Evolutionary conservation across 30 jellyfish, hydroid and myxozoan genomes (phyloP), one percentile per base, ranked within the genome.

Genomic region (Chrysaora quinquecirrha): DNA sequence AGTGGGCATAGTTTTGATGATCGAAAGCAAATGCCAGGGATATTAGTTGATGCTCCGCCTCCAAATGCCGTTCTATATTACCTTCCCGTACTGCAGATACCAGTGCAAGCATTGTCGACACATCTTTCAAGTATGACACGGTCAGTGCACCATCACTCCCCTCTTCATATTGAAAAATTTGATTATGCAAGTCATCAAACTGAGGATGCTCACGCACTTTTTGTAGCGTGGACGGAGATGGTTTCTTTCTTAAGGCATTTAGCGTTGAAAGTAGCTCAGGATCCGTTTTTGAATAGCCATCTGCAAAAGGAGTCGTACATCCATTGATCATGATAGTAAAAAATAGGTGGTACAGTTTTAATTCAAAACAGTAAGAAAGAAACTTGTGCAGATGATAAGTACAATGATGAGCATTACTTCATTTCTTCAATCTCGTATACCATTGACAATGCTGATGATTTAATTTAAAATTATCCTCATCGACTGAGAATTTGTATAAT

Each of bases 11-110:
- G 50, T 46, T 73, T 46, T 73, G 85, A 48, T 30, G 85, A 34
- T 73, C 75, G 48, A 38, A 73, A 22, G 85, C 85, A 28, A 73
- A 73, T 20, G 85, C 76, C 20, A 64, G 48, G 48, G 54, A 64
- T 23, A 64, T 25, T 50, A 64, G 25, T 64, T 64, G 54, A 64
- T 30, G 76, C 50, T 64, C 76, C 12, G 76, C 76, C 31, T 64
- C 76, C 25, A 64, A 30, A 64, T 64, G 76, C 31, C 76, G 76
- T 23, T 64, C 76, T 23, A 64, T 25, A 64, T 64, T 50, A 25
- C 76, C 20, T 64, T 64, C 76, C 31, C 76, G 76, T 12, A 64
- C 76, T 11, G 76, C 76, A 20, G 76, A 64, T 30, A 64, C 76
- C 31, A 64, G 21, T 64, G 76, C 25, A 64, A 64, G 52, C 76